Percentiles rank a stretch among this genome's conserved stretches.
Evolutionary conservation across 35 echinoderm and acorn worm species (phyloP).

Genomic region (Heliocidaris tuberculata): DNA sequence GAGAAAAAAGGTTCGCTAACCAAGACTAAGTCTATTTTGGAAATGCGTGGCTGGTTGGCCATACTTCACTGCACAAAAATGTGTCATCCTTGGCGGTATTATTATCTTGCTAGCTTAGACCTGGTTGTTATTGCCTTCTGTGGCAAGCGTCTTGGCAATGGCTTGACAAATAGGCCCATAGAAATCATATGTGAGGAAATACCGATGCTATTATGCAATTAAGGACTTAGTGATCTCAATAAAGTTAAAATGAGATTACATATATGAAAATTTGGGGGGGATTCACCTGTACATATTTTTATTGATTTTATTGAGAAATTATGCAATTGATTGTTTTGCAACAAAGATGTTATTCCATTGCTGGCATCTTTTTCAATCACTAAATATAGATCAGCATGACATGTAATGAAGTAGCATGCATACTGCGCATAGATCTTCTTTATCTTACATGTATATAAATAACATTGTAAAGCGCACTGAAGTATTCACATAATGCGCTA

Average conservation of each 20-base stretch:
- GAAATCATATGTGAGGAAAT: not conserved
- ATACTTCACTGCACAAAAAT: conserved; percentile 7
- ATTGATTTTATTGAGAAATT: not conserved
- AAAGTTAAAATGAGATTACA: too few relatives aligned
- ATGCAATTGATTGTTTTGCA: not conserved
- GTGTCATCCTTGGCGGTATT: conserved; percentile 25
- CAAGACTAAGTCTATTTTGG: conserved; percentile 13
- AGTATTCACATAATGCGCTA: too few relatives aligned
- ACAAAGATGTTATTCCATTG: not conserved
- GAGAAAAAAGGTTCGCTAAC: not conserved
- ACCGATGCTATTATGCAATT: not conserved
- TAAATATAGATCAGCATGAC: too few relatives aligned
- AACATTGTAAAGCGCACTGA: too few relatives aligned
- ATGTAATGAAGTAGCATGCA: too few relatives aligned
- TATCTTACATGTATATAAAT: too few relatives aligned
- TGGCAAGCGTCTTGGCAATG: not conserved
- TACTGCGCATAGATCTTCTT: too few relatives aligned
- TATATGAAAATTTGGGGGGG: too few relatives aligned
- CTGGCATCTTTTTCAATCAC: too few relatives aligned
- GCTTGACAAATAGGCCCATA: not conserved
- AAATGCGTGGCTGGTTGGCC: not conserved
- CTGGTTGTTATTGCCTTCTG: not conserved
- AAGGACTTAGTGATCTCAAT: too few relatives aligned
- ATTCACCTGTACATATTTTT: not conserved
- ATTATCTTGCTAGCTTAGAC: not conserved